phyloP scores from a whole-genome alignment of 2,888 invertebrate species.

The Cartodere bifasciata region DNA sequence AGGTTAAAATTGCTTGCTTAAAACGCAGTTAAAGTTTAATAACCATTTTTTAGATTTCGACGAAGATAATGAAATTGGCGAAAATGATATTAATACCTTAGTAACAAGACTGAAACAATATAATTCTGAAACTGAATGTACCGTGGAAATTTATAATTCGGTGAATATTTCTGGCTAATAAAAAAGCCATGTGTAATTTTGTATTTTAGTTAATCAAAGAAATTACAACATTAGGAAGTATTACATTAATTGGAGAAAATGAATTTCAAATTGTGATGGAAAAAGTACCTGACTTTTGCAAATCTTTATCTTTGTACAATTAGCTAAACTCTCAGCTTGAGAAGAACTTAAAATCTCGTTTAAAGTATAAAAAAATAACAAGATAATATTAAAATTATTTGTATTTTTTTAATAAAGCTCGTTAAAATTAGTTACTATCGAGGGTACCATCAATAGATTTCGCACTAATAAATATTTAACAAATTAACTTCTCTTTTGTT shows the following conservation, averaged over 20 bases:
- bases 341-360: no score
- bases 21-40: not conserved
- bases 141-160: slow-evolving; percentile 19
- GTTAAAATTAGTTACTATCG: no score
- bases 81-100: slow-evolving; percentile 41
- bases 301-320: no score
- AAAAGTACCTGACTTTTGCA: slow-evolving; percentile 48
- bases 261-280: slow-evolving; percentile 50
- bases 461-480: no score
- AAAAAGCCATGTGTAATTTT: slow-evolving; percentile 1
- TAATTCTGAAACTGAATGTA: slow-evolving; percentile 30
- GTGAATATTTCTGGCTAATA: not conserved
- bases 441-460: no score
- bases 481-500: no score
- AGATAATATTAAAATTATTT: no score
- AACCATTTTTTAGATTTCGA: slow-evolving; percentile 41
- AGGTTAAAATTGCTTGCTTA: slow-evolving; percentile 18
- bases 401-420: no score
- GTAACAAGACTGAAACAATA: slow-evolving; percentile 41
- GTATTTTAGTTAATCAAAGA: slow-evolving; percentile 45
- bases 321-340: no score
- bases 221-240: slow-evolving; percentile 46
- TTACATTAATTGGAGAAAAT: slow-evolving; percentile 42
- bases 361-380: no score
- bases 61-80: slow-evolving; percentile 46